Conservation (phyloP, 2,797 vertebrate species). For the Lepidocolaptes lacrymiger region DNA sequence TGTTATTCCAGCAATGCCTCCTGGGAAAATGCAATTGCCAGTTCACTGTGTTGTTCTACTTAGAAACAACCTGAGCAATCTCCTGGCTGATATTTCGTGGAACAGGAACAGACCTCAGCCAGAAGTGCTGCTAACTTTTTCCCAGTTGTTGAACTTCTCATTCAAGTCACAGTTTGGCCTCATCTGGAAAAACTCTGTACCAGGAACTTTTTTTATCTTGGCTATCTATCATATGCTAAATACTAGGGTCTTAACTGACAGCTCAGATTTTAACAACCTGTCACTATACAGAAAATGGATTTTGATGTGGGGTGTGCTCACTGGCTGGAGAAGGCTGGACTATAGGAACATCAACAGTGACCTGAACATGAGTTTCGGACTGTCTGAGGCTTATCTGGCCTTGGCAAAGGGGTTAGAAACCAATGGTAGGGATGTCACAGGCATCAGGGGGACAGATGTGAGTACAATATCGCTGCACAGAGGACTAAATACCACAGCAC, state of each 20-base stretch:
- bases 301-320: background rate
- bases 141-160: background rate
- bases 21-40: background rate
- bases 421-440: background rate
- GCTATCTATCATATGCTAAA: background rate
- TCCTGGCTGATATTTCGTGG: background rate
- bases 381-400: background rate
- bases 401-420: background rate
- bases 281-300: background rate
- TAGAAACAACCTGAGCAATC: background rate
- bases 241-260: background rate
- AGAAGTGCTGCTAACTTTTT: background rate
- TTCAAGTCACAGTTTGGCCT: background rate
- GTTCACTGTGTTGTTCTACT: background rate
- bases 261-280: background rate
- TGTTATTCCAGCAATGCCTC: background rate
- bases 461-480: background rate
- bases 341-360: background rate
- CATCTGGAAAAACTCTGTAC: background rate
- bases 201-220: background rate
- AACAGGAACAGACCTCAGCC: background rate
- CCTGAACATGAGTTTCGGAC: background rate
- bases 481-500: background rate
- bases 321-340: background rate
- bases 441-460: background rate